These are phyloP conservation scores for Zaprionus ghesquierei DNA, from an alignment of 1,140 invertebrate genomes.

Conservation along the genomic window DNA sequence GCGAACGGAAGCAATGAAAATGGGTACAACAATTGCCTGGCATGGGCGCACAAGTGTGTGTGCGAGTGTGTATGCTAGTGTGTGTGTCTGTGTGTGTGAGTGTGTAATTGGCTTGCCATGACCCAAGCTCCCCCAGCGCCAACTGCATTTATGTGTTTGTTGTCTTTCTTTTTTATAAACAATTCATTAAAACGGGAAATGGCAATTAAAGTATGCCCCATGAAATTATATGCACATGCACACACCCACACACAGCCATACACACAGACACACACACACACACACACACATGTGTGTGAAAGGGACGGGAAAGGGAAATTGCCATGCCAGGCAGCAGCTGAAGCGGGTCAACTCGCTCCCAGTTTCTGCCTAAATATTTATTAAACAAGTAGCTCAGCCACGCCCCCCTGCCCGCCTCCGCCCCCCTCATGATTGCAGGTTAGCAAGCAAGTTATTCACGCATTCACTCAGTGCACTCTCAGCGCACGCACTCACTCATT, in stretches of 20 bases:
- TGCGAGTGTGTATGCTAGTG: background rate
- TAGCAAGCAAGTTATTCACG: slow-evolving; percentile 39
- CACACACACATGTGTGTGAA: slow-evolving; percentile 16
- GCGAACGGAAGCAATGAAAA: slow-evolving; percentile 68
- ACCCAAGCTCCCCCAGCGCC: slow-evolving; percentile 41
- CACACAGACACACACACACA: background rate
- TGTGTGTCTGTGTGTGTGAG: slow-evolving; percentile 7
- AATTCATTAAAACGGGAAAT: slow-evolving; percentile 76
- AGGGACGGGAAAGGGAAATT: slow-evolving; percentile 41
- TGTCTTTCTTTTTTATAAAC: slow-evolving; percentile 49
- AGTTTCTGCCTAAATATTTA: slow-evolving; percentile 32
- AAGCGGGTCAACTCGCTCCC: slow-evolving; percentile 26
- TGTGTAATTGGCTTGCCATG: slow-evolving; percentile 46
- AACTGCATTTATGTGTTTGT: slow-evolving; percentile 27
- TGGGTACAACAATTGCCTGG: slow-evolving; percentile 62
- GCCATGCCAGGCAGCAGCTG: slow-evolving; percentile 9
- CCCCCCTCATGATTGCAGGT: slow-evolving; percentile 18
- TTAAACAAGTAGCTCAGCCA: slow-evolving; percentile 12
- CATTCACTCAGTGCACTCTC: slow-evolving; percentile 23
- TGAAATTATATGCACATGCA: slow-evolving; percentile 28
- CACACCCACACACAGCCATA: background rate
- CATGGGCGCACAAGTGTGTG: slow-evolving; percentile 1
- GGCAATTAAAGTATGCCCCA: slow-evolving; percentile 57
- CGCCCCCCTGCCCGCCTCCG: background rate
- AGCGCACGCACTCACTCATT: slow-evolving; percentile 17